Base-by-base conservation (phyloP, 2,797 vertebrate species). In the Falco biarmicus region DNA sequence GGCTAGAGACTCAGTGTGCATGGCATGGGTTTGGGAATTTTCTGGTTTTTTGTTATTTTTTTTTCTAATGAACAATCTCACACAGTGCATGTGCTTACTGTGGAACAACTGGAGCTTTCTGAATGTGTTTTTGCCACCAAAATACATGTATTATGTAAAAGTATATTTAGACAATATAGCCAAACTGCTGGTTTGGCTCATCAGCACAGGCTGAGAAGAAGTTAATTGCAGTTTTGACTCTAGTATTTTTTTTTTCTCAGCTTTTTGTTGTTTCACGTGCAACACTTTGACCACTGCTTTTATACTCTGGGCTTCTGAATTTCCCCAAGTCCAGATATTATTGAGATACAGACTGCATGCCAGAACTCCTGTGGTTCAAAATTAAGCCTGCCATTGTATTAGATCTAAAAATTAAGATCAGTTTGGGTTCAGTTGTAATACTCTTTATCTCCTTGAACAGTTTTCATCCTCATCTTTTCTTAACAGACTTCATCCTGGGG, bases 101-200 rank as follows among this genome's bases (percentile, higher is more conserved):
- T 28, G 57, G 48, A 84, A 29, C 50, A 77, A 10, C 26, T 51
- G 24, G 50, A 91, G 60, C 45, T 59, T 87, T 73, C 47, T 20
- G 48, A 63, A 16, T 19, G 29, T 50, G 26, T 41, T 91, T 81
- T 28, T n/a, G 53, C 37, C 54, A 32, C 26, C 51, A 54, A 84
- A 90, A 83, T 61, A 54, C 10, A 31, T 65, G 22, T 83, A 28
- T 87, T 73, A 28, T 76, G 48, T 91, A 50, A 93, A 96, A 91
- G 61, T 48, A 21, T 22, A 25, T 63, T 65, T 21, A 29, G 64
- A 11, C 45, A 13, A 24, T 89, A 10, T 66, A 79, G 78, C 45
- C 89, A 84, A 57, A 71, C 59, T 94, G 56, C 74, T 95, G 79
- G 31, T 93, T 94, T 94, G 41, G 94, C 94, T 95, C 94, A 59